Conservation (phyloP, 2,888 invertebrate genomes). For the Entomobrya multifasciata region DNA sequence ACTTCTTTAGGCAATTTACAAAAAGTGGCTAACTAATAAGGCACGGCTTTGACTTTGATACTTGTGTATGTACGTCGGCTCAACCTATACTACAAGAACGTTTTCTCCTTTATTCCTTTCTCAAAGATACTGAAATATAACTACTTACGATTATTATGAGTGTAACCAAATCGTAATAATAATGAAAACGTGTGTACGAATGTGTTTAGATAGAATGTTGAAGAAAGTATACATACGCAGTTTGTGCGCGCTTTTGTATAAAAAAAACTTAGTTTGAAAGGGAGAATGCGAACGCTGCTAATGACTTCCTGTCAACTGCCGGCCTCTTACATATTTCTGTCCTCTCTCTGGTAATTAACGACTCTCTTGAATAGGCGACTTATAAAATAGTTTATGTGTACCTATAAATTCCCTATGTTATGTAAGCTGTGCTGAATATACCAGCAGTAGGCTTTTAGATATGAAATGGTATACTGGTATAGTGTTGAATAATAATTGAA, state of each 20-base stretch:
- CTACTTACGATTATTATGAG: neutral
- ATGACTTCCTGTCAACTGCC: constrained; percentile 70
- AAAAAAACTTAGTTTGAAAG: neutral
- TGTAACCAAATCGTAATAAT: neutral
- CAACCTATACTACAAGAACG: too few species aligned
- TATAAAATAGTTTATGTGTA: constrained; percentile 1
- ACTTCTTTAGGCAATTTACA: neutral
- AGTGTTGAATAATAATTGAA: constrained; percentile 50
- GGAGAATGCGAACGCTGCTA: constrained; percentile 50
- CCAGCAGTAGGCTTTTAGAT: too few species aligned
- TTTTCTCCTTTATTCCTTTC: neutral
- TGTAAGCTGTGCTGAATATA: too few species aligned
- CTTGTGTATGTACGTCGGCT: neutral
- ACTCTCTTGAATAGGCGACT: constrained; percentile 48
- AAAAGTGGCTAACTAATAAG: neutral
- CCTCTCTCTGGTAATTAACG: constrained; percentile 58
- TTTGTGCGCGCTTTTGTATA: too few species aligned
- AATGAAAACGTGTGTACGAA: constrained; percentile 1
- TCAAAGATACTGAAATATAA: neutral
- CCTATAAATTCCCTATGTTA: too few species aligned
- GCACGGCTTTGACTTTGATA: neutral
- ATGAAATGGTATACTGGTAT: neutral
- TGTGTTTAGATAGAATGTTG: neutral
- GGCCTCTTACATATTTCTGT: constrained; percentile 54
- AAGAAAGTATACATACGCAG: neutral